Base-by-base conservation (phyloP, 2,113 vertebrate genomes). In the Podiceps cristatus region DNA sequence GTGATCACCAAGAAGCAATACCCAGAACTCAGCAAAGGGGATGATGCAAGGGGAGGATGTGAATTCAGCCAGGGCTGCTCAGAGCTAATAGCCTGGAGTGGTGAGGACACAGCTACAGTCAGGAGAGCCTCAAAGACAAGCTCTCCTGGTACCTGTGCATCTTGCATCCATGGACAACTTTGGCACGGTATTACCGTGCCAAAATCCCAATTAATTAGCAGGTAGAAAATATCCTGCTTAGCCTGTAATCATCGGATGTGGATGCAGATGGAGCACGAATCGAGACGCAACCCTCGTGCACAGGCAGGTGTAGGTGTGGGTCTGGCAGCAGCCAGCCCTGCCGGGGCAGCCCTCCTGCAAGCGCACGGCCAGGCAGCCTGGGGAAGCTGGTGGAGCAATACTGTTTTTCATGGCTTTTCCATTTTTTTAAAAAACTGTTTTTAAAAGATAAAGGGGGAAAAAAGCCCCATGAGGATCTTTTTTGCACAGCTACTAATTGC, bases 401-500 rank as follows among this genome's bases (percentile, higher is more conserved):
- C 17, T 33, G 2, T 3, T 55, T 84, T 75, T 79, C 9, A 4
- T 40, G 52, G 18, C 12, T 89, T 91, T 81, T 81, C 5, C 59
- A 10, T 10, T 7, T 64, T 42, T 91, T 81, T 31, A 77, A 37
- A 37, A 37, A 37, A 45, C 25, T 75, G 44, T 52, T 87, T 94
- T 87, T 81, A 23, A 87, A 74, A 56, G 68, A 64, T 68, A 87
- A 92, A 90, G 29, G 86, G 47, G 17, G 22, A 91, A 47, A 67
- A 84, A 86, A 84, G 19, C 31, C 76, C 50, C 67, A 74, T 19
- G 53, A 89, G 60, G 75, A 93, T 47, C 28, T 77, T 37, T 91
- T 89, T 85, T 87, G 60, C 69, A 45, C 29, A 79, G 80, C 40
- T 40, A 58, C 77, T 93, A 49, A 82, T 82, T 91, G 91, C 53